Evolutionary conservation across 1,140 invertebrate species (phyloP), one percentile per base, ranked within the genome.

Genomic region (Drosophila persimilis): DNA sequence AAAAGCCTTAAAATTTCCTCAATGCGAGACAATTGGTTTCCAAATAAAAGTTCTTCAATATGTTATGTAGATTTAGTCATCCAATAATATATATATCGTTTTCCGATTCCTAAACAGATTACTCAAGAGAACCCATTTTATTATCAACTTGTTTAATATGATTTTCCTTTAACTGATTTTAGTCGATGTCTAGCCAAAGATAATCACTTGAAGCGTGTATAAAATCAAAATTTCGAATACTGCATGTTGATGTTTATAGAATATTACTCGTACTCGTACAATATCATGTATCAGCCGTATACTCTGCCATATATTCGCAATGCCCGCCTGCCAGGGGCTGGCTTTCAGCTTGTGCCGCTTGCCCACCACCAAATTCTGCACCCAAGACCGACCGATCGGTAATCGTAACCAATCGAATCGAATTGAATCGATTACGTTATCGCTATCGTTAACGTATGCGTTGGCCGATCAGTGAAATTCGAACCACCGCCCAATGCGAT

Each of bases 231-330:
- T 67, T 13, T 72, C 55, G 50, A 69, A 72, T 70, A 74, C 31
- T 89, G 84, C 84, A 89, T 89, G 84, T 89, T 89, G 84, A 89
- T 89, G 84, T 89, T 89, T 79, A 26, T 26, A 26, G 24, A 26
- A 26, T 26, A 26, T 26, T 26, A 26, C 24, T 26, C 24, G 24
- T 26, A 26, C 24, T 26, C 24, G 4, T 5, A 26, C 4, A 26
- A 26, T 26, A 26, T 26, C 24, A 26, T 26, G 24, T 26, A 26
- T 5, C 24, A 26, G 24, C 24, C 24, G 24, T 26, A 24, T 26
- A n/a, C 51, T 35, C 35, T 11, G n/a, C 29, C 17, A 44, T 31
- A 76, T 60, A 58, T 74, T 75, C 55, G 35, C 9, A 26, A 71
- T 72, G 62, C 69, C 62, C 72, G 56, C 72, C 73, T 75, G 71